phyloP scores from a whole-genome alignment of 2,113 vertebrate genomes.

The Ameiurus melas region DNA sequence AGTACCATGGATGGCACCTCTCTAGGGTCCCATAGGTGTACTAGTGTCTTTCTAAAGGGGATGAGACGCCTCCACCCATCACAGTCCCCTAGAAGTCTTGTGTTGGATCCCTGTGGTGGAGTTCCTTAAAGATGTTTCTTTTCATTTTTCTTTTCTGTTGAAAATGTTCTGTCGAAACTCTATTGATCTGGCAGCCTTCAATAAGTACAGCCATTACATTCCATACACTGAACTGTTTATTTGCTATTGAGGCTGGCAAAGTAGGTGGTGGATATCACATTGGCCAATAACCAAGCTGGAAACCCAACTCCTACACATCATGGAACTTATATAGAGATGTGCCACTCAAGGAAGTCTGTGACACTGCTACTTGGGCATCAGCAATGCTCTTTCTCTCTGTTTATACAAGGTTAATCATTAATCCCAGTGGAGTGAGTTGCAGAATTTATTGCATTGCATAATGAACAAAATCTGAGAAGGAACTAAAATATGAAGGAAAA shows the following conservation, averaged over 20 bases:
- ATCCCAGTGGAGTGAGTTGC: too few species aligned
- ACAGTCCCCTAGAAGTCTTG: too few species aligned
- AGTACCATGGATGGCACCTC: background rate
- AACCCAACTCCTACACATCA: background rate
- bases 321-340: background rate
- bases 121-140: background rate
- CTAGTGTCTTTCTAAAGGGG: too few species aligned
- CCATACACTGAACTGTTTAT: background rate
- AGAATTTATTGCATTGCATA: background rate
- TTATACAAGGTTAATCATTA: too few species aligned
- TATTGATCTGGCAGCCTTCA: background rate
- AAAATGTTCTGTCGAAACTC: background rate
- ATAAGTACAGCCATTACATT: background rate
- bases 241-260: background rate
- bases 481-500: background rate
- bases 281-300: background rate
- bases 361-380: background rate
- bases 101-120: background rate
- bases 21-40: background rate
- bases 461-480: background rate
- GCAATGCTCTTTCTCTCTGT: background rate
- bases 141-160: background rate
- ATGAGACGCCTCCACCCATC: too few species aligned
- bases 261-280: background rate
- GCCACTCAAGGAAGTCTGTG: background rate